Evolutionary conservation across 2,888 invertebrate genomes (phyloP).

Genomic region (Caenorhabditis virilis): DNA sequence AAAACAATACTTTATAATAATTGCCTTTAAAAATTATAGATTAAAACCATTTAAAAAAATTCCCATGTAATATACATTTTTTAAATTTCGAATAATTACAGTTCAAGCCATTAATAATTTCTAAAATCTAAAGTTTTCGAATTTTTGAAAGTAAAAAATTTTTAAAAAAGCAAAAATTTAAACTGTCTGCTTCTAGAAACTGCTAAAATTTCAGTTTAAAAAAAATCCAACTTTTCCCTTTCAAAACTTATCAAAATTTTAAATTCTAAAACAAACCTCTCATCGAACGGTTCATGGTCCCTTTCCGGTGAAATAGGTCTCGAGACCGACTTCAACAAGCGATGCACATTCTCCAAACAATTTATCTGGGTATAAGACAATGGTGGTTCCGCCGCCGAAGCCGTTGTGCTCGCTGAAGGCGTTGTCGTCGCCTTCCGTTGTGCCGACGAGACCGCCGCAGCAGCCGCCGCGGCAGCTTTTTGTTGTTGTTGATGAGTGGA

Average conservation of each 20-base stretch:
- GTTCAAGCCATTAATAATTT: not conserved
- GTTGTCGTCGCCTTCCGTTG: conserved; percentile 13
- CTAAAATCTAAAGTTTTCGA: not conserved
- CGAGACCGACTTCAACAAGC: conserved; percentile 62
- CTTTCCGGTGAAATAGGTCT: conserved; percentile 35
- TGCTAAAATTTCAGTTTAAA: too few species aligned
- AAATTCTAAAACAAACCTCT: conserved; percentile 37
- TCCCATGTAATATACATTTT: too few species aligned
- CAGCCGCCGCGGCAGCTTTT: conserved; percentile 27
- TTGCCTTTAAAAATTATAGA: too few species aligned
- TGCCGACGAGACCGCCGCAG: conserved; percentile 32
- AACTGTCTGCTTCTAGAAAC: not conserved
- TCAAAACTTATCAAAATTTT: too few species aligned
- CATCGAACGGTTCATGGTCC: conserved; percentile 35
- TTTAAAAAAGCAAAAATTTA: not conserved
- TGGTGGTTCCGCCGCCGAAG: conserved; percentile 36
- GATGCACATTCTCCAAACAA: conserved; percentile 67
- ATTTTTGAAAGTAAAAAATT: not conserved
- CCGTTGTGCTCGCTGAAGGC: conserved; percentile 4
- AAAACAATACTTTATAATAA: too few species aligned
- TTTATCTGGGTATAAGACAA: conserved; percentile 62
- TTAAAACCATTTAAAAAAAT: too few species aligned
- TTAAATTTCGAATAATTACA: too few species aligned
- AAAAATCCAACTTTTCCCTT: conserved; percentile 3
- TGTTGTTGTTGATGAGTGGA: conserved; percentile 30